Base-by-base conservation (phyloP, 2,888 invertebrate genomes). In the Agonopterix arenella region DNA sequence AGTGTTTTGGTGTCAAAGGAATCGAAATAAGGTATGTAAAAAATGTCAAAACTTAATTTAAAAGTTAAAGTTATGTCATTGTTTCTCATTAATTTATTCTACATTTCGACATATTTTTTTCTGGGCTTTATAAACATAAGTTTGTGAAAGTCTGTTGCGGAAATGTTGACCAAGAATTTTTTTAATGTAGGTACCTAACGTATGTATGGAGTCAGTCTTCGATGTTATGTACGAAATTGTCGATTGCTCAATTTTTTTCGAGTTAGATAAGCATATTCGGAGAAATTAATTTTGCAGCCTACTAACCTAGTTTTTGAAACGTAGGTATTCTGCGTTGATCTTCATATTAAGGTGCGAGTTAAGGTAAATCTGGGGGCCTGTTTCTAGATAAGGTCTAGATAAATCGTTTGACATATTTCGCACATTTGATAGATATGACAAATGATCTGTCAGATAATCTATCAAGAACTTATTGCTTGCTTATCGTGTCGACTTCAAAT, bases 41-140 rank as follows among this genome's bases (percentile, higher is more conserved):
- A 5, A 8, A 43, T 43, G 3, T 4, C 11, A 13, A 11, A 43
- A 43, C 8, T 11, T 28, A 28, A 43, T 11, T 13, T 13, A 43
- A 11, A 28, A 13, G 7, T 8, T 1, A 43, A 11, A 11, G 13
- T 64, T 66, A 64, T 64, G 62, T 61, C 63, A 65, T 63, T 61
- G 52, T 56, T 55, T 50, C 42, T 43, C 47, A 52, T 58, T 65
- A 67, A 71, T 65, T 61, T 67, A 68, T 68, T 56, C 66, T 51
- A 49, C 55, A 57, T 73, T 66, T 70, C 66, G 68, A 60, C 60
- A 64, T 47, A 61, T 60, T 52, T 60, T 65, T 68, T 68, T 68
- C 64, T 69, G 63, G 62, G 65, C 65, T 68, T 64, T 61, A 57
- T 61, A 62, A 65, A 67, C 61, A 66, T 54, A 47, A 56, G n/a